phyloP scores from a whole-genome alignment of 1,140 invertebrate genomes.

The Maconellicoccus hirsutus region DNA sequence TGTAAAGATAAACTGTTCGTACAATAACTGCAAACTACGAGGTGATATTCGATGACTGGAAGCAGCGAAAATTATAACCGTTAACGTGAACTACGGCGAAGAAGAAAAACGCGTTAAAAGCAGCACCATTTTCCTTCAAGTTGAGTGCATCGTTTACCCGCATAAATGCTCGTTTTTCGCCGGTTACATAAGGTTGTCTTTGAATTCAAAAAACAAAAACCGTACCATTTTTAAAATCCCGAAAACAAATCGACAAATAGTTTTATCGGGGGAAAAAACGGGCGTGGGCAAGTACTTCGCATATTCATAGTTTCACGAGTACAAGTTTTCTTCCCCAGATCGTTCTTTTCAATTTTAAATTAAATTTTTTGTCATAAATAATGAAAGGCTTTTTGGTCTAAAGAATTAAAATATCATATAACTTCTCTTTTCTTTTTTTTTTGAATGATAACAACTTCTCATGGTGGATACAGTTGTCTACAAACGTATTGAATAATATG shows the following conservation, averaged over 20 bases:
- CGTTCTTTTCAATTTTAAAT: no score
- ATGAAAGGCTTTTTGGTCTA: no score
- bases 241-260: neutral
- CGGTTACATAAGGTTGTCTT: neutral
- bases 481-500: no score
- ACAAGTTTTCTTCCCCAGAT: no score
- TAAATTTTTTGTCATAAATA: no score
- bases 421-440: no score
- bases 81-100: neutral
- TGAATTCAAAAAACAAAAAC: neutral
- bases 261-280: no score
- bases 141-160: neutral
- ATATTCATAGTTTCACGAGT: no score
- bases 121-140: neutral
- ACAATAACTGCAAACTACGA: neutral
- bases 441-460: no score
- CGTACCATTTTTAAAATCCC: neutral
- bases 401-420: no score
- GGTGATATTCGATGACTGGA: neutral
- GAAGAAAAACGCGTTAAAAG: slow-evolving; percentile 2
- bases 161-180: neutral
- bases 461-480: no score
- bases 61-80: neutral
- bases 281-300: no score
- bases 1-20: slow-evolving; percentile 2